A percentile compares a stretch with the other conserved stretches of the same genome.
These are phyloP conservation scores for Ptychoptera contaminata DNA, from an alignment of 2,888 invertebrate genomes.

Conservation along the genomic window DNA sequence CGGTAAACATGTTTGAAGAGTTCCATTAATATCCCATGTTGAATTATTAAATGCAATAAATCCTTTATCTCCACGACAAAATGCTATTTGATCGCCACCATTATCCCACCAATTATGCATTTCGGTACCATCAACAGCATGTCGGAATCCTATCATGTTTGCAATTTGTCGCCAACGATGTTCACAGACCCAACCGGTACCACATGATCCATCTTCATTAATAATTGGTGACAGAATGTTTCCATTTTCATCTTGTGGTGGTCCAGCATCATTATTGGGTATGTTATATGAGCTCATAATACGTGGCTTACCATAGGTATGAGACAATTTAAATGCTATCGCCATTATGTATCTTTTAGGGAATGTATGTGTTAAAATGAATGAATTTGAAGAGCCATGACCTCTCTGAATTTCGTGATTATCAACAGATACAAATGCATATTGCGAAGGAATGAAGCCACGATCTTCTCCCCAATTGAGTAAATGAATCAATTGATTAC, in stretches of 20 bases:
- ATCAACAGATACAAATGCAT: constrained; percentile 58
- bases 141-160: constrained; percentile 55
- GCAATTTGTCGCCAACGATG: constrained; percentile 61
- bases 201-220: constrained; percentile 43
- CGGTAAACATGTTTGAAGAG: constrained; percentile 46
- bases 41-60: constrained; percentile 47
- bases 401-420: constrained; percentile 78
- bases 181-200: constrained; percentile 59
- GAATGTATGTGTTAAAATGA: constrained; percentile 42
- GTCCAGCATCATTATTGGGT: constrained; percentile 19
- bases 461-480: constrained; percentile 39
- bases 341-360: constrained; percentile 52
- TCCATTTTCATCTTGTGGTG: constrained; percentile 34
- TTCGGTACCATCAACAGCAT: constrained; percentile 37
- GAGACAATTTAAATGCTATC: constrained; percentile 57
- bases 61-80: constrained; percentile 50
- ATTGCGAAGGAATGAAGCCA: constrained; percentile 39
- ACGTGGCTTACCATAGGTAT: constrained; percentile 56
- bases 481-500: constrained; percentile 1
- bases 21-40: constrained; percentile 25
- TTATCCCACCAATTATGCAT: constrained; percentile 59
- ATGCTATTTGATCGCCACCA: constrained; percentile 58
- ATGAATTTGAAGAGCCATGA: constrained; percentile 37
- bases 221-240: constrained; percentile 37
- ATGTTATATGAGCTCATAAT: constrained; percentile 59